phyloP scores from a whole-genome alignment of 2,113 vertebrate genomes.

The Alaudala cheleensis region DNA sequence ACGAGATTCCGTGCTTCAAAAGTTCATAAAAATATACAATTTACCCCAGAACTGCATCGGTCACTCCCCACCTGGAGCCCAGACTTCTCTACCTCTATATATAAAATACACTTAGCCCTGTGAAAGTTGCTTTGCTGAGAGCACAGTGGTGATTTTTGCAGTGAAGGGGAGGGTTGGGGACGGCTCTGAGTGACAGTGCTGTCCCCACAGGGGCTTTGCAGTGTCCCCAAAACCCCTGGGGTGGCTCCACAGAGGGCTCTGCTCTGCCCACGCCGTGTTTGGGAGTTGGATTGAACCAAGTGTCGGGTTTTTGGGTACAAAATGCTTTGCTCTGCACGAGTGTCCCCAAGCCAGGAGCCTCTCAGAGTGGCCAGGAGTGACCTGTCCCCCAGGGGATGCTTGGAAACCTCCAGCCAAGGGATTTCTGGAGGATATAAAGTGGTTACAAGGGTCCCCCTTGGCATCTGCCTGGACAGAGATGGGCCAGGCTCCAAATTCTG shows the following conservation, averaged over 20 bases:
- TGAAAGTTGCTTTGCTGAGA: slow-evolving; percentile 59
- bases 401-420: background rate
- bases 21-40: slow-evolving; percentile 77
- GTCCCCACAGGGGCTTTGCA: background rate
- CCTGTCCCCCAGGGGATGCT: background rate
- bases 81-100: slow-evolving; percentile 2
- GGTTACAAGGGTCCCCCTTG: background rate
- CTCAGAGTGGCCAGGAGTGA: background rate
- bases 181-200: background rate
- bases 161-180: background rate
- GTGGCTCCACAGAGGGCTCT: background rate
- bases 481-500: background rate
- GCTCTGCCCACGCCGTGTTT: accelerated
- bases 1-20: slow-evolving; percentile 46
- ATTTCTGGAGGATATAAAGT: background rate
- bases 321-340: background rate
- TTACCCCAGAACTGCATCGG: slow-evolving; percentile 48
- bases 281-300: background rate
- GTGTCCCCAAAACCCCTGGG: background rate
- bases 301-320: background rate
- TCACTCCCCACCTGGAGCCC: slow-evolving; percentile 23
- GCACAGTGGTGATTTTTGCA: slow-evolving; percentile 62
- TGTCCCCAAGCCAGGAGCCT: background rate
- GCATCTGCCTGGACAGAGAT: background rate
- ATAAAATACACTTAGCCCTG: slow-evolving; percentile 72